These are phyloP conservation scores for Catocala nupta DNA, from an alignment of 2,888 invertebrate genomes.

Conservation along the genomic window DNA sequence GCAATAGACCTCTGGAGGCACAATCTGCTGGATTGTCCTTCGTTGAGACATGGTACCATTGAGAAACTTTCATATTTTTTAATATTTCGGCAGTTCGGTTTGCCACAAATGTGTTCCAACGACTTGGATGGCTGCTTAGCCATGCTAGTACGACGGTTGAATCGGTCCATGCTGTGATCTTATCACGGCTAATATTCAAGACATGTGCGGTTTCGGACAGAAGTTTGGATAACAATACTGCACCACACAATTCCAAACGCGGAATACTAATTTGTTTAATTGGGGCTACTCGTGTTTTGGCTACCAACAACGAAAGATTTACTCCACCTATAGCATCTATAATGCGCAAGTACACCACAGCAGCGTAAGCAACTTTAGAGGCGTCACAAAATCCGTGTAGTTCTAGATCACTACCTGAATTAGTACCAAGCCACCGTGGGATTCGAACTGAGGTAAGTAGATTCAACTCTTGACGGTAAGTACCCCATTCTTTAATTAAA, in stretches of 20 bases:
- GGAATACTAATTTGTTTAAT: slow-evolving; percentile 13
- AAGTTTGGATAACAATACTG: slow-evolving; percentile 5
- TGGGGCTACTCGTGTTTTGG: slow-evolving; percentile 11
- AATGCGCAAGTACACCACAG: no score
- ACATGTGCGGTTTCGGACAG: background rate
- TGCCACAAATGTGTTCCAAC: slow-evolving; percentile 6
- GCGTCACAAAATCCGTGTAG: slow-evolving; percentile 9
- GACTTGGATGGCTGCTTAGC: slow-evolving; percentile 4
- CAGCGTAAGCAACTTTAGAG: no score
- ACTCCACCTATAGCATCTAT: no score
- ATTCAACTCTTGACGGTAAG: slow-evolving; percentile 28
- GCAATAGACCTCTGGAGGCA: slow-evolving; percentile 30
- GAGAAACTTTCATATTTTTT: background rate
- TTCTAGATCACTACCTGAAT: background rate
- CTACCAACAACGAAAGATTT: no score
- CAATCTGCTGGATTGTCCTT: slow-evolving; percentile 2
- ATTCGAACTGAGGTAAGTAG: slow-evolving; percentile 20
- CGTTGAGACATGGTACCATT: background rate
- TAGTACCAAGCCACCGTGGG: slow-evolving; percentile 35
- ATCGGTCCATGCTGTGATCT: background rate
- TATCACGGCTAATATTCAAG: background rate
- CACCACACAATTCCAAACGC: slow-evolving; percentile 14
- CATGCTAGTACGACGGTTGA: background rate
- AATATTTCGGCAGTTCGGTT: background rate
- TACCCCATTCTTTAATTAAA: slow-evolving; percentile 36